Percentiles rank a stretch among this genome's conserved stretches.
phyloP scores from a whole-genome alignment of 2,888 invertebrate species.

The Leptothorax acervorum region DNA sequence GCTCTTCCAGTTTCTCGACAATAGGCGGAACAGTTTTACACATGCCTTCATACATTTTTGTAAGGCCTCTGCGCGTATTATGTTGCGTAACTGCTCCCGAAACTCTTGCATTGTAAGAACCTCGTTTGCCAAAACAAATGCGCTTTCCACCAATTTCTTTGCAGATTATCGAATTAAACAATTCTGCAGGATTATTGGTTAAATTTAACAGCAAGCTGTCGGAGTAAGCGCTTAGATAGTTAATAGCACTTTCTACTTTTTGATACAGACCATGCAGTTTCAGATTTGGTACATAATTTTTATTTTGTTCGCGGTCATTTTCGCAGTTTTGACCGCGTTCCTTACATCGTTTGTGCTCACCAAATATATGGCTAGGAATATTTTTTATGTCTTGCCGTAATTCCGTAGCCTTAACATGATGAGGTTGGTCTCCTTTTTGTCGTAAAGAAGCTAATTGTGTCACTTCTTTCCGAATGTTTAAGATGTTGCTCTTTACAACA shows the following conservation, averaged over 20 bases:
- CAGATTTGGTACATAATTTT: neutral
- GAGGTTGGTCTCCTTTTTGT: neutral
- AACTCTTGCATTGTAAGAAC: no score
- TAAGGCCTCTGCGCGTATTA: no score
- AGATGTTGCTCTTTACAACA: no score
- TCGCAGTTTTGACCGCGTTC: neutral
- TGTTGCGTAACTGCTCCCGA: no score
- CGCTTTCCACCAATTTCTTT: conserved; percentile 2
- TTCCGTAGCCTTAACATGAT: neutral
- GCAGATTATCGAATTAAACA: conserved; percentile 11
- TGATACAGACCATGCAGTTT: neutral
- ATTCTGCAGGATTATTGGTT: conserved; percentile 30
- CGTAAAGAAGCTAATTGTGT: no score
- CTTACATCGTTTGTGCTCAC: neutral
- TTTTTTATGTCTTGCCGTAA: neutral
- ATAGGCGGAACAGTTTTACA: no score
- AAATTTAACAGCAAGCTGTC: conserved; percentile 27
- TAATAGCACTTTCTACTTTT: conserved; percentile 15
- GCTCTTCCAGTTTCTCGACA: no score
- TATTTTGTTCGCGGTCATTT: neutral
- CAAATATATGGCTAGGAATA: neutral
- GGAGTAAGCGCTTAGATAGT: neutral
- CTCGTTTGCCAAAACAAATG: no score
- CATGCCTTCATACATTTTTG: no score
- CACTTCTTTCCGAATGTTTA: no score